These are phyloP conservation scores for Clitarchus hookeri DNA, from an alignment of 2,888 invertebrate species.

Conservation along the genomic window DNA sequence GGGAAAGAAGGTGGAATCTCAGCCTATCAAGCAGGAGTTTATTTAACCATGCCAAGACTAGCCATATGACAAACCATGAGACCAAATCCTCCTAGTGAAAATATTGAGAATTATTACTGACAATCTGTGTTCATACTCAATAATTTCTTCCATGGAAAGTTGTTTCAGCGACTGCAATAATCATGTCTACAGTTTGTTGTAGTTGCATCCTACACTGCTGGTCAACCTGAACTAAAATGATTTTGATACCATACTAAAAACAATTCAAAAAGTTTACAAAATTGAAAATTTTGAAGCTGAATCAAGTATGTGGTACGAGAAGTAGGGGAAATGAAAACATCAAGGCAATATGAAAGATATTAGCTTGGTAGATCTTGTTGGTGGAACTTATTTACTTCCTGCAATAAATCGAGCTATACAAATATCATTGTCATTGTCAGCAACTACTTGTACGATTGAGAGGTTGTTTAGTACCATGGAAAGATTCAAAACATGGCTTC, in stretches of 20 bases:
- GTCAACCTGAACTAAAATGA: background rate
- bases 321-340: background rate
- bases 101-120: background rate
- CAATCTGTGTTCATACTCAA: constrained; percentile 11
- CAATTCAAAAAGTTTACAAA: background rate
- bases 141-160: constrained; percentile 12
- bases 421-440: constrained; percentile 34
- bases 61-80: too few species aligned
- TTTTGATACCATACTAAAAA: background rate
- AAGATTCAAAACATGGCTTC: constrained; percentile 37
- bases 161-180: background rate
- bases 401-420: constrained; percentile 26
- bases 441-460: constrained; percentile 41
- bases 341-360: too few species aligned
- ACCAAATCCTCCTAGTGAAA: too few species aligned
- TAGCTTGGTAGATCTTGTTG: background rate
- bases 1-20: constrained; percentile 43
- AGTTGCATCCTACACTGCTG: too few species aligned
- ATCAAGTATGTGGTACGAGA: constrained; percentile 24
- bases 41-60: too few species aligned
- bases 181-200: too few species aligned
- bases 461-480: constrained; percentile 42
- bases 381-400: background rate
- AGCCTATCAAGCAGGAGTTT: background rate
- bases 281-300: constrained; percentile 21